Base-by-base conservation (phyloP, 2,113 vertebrate species). In the Calyptomena viridis region DNA sequence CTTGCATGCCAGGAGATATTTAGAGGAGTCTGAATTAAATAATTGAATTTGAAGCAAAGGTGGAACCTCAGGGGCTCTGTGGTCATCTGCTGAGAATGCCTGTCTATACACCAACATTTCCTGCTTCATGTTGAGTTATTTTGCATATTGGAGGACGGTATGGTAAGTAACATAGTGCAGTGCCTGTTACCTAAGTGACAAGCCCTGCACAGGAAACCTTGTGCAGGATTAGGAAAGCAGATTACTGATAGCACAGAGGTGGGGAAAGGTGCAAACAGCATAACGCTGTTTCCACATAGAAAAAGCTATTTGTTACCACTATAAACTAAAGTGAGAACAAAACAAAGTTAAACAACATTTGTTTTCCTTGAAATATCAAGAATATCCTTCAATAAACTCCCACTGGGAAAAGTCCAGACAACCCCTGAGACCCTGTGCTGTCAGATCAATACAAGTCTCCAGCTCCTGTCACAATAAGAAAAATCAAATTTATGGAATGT, bases 81-180 rank as follows among this genome's bases (percentile, higher is more conserved):
- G 3, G 12, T 10, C 27, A 14, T 25, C 42, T 77, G 6, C n/a
- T 53, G 22, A 73, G 49, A 31, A 8, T 9, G 11, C 35, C 15
- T 39, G 12, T 47, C 52, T n/a, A 0, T 24, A 24, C 9, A 47
- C 4, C 37, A 19, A 5, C 5, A 31, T 56, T 47, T 27, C 42
- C 31, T 84, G 21, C 13, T 47, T 56, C 47, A 3, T 42, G 5
- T 16, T 33, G 30, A 7, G 14, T 35, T 33, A 16, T 22, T 66
- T 52, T 15, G 50, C 14, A 35, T 0, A 0, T 27, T 63, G 60
- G 28, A 50, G 44, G 30, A 23, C 33, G 47, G 15, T 18, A 23
- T 7, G 37, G 33, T 24, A 56, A 75, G 33, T 27, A 40, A 14
- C n/a, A 44, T 4, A 1, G 2, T 21, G n/a, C 23, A 25, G 40